Base-by-base conservation (phyloP, 2,888 invertebrate genomes). In the Dorcus hopei region DNA sequence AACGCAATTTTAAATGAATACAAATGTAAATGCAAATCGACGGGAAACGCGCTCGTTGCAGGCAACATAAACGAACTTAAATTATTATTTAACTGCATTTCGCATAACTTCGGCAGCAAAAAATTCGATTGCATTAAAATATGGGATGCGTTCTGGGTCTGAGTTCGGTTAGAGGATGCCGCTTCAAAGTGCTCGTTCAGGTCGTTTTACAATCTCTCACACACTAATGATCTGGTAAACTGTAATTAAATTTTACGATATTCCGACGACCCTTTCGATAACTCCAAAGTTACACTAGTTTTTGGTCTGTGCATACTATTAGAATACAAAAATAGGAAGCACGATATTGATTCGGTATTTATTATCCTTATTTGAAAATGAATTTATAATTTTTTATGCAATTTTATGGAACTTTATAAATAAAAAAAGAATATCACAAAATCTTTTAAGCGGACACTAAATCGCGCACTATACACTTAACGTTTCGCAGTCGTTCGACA, bases 171-270 rank as follows among this genome's bases (percentile, higher is more conserved):
- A 48, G 48, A 48, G 19, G 9, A 4, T 48, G 11, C 9, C 48
- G 26, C 14, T 48, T 48, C n/a, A 16, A 48, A 48, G 42, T 1
- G 48, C 14, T 48, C 51, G 23, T 51, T 56, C 45, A 11, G 40
- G 52, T 51, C 45, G 57, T 45, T 57, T 57, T 52, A 57, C 58
- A 54, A 60, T 59, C 61, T 56, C 52, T 59, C 59, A 52, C 61
- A 58, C 61, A 59, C 52, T 58, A 66, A 68, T 65, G 66, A 66
- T 62, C 67, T 65, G 67, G 62, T 65, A 65, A 68, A 68, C 62
- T 65, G 68, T 64, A 65, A 68, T 67, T 68, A 67, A 63, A 63
- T 67, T 70, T 67, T 67, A 68, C 63, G 65, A 66, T 62, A 57
- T 52, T 63, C 52, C 57, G 53, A 59, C 61, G 52, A 54, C 52